phyloP scores from a whole-genome alignment of 2,888 invertebrate species.

The Tuberolachnus salignus region DNA sequence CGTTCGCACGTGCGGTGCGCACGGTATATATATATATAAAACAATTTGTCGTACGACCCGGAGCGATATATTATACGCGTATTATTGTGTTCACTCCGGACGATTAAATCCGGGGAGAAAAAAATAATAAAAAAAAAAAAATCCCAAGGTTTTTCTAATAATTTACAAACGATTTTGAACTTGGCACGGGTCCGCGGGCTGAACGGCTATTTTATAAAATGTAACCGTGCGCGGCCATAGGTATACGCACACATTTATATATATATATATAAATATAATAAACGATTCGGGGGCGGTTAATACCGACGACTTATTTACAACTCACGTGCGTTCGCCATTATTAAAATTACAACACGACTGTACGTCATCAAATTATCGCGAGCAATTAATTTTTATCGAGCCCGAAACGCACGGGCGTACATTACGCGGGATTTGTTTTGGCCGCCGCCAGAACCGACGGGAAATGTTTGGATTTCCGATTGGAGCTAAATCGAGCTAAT shows the following conservation, averaged over 20 bases:
- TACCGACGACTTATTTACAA: slow-evolving; percentile 13
- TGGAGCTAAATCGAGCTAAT: too few species aligned
- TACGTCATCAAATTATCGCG: background rate
- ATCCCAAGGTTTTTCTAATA: background rate
- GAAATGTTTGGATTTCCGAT: background rate
- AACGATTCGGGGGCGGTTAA: background rate
- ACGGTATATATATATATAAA: too few species aligned
- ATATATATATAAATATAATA: background rate
- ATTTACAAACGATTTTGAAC: background rate
- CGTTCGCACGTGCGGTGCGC: too few species aligned
- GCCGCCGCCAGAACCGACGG: background rate
- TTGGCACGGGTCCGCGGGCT: background rate
- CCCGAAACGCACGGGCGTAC: background rate
- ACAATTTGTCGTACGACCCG: too few species aligned
- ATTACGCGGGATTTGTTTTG: background rate
- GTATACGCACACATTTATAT: too few species aligned
- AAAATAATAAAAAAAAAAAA: too few species aligned
- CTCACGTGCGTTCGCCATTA: too few species aligned
- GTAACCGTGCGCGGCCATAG: background rate
- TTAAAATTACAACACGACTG: background rate
- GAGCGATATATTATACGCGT: too few species aligned
- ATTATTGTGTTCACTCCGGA: too few species aligned
- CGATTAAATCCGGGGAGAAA: background rate
- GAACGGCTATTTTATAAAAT: background rate
- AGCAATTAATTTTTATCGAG: slow-evolving; percentile 25